Percentiles rank a stretch among this genome's conserved stretches.
Conservation (phyloP, 2,113 vertebrate genomes). For the human region GRCh38 chr9:113921001-113921500, state of each 20-base stretch:
- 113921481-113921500: neutral
- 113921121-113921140: neutral
- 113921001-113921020: neutral
- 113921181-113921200: neutral
- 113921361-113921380: neutral
- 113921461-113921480: neutral
- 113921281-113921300: neutral
- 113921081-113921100: neutral
- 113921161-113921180: neutral
- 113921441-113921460: neutral
- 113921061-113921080: neutral
- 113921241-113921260: neutral
- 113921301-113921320: neutral
- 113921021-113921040: accelerated
- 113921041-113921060: neutral
- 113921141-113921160: neutral
- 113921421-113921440: neutral
- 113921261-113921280: neutral
- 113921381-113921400: neutral
- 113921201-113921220: neutral
- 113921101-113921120: neutral
- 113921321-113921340: neutral
- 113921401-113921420: neutral
- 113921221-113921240: neutral
- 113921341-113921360: neutral